phyloP scores from a whole-genome alignment of 2,797 vertebrate species.

The Selene dorsalis region DNA sequence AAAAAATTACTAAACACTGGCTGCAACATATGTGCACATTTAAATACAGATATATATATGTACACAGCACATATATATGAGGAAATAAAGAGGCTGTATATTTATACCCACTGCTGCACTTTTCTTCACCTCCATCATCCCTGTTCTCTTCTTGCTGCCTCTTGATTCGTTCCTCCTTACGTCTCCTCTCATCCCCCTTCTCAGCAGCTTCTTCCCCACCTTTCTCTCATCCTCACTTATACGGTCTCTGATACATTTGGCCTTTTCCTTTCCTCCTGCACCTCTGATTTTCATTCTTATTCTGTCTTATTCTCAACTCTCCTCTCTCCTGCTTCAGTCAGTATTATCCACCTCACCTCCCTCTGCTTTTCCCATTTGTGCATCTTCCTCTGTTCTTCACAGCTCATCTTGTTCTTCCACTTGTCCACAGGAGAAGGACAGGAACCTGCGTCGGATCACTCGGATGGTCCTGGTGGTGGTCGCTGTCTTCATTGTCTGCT shows the following conservation, averaged over 20 bases:
- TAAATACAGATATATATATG: neutral
- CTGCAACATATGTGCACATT: neutral
- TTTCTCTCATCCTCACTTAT: neutral
- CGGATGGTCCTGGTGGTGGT: conserved; percentile 99
- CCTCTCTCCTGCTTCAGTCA: neutral
- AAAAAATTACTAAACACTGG: neutral
- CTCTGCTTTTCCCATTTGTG: neutral
- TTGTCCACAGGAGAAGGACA: conserved; percentile 89
- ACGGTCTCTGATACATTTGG: neutral
- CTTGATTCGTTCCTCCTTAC: neutral
- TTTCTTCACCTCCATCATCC: neutral
- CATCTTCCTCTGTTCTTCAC: neutral
- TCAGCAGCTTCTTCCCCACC: neutral
- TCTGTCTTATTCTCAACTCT: neutral
- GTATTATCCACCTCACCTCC: neutral
- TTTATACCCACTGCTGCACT: neutral
- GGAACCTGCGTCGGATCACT: conserved; percentile 96
- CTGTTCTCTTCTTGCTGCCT: neutral
- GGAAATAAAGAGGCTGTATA: neutral
- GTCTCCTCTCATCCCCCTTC: neutral
- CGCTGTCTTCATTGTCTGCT: conserved; percentile 97
- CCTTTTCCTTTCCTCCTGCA: neutral
- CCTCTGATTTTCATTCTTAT: neutral
- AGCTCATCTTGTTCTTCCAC: neutral
- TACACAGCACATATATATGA: neutral